Evolutionary conservation across 2,797 vertebrate species (phyloP).

Genomic region (Poecilia gillii): DNA sequence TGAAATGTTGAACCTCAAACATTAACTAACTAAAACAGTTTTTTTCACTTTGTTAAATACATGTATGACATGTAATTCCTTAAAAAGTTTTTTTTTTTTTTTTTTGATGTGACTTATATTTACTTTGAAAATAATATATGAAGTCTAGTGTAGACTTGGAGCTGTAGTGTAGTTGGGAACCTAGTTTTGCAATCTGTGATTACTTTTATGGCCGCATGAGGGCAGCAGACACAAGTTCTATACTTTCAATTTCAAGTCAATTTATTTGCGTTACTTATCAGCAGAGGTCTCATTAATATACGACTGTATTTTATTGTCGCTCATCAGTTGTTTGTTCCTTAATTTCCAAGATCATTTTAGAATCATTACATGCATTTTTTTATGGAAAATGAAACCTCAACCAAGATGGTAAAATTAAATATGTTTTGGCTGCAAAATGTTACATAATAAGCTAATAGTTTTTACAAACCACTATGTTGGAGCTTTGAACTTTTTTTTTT

Average conservation of each 20-base stretch:
- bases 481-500: not conserved
- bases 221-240: constrained; percentile 4
- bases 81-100: constrained; percentile 10
- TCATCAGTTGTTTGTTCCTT: not conserved
- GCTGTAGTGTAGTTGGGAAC: not conserved
- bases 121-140: not conserved
- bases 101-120: constrained; percentile 17
- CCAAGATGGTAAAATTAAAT: not conserved
- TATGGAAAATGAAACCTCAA: not conserved
- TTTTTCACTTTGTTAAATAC: constrained; percentile 11
- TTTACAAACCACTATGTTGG: not conserved
- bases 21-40: constrained; percentile 29
- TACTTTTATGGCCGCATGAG: not conserved
- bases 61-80: constrained; percentile 22
- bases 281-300: not conserved
- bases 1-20: constrained; percentile 26
- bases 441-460: not conserved
- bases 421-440: not conserved
- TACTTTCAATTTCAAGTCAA: not conserved
- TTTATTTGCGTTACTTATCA: not conserved
- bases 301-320: not conserved
- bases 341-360: not conserved
- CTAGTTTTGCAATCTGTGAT: not conserved
- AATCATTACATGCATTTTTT: not conserved
- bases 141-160: not conserved